Base-by-base conservation (phyloP, 2,888 invertebrate species). In the Boloria euphrosyne region DNA sequence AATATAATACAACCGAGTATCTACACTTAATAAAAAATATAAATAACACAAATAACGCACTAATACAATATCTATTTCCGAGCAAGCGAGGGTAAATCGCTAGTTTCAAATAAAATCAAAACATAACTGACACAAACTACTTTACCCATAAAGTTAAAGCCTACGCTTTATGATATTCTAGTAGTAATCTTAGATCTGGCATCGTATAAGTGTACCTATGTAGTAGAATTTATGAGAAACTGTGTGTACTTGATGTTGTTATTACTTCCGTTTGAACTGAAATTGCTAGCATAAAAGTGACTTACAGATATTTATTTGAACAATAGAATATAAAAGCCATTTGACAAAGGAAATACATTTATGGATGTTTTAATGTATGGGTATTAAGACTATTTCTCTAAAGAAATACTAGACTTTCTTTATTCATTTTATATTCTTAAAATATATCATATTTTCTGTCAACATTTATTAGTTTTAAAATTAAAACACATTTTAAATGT, bases 201-300 rank as follows among this genome's bases (percentile, higher is more conserved):
- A 50, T 38, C 17, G 43, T 44, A 27, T 18, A 31, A 55, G 43
- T 59, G 52, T 46, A 47, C 57, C 16, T 43, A 31, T 62, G n/a
- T 43, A 46, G 46, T 57, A 14, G 16, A 17, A 66, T 57, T 62
- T 59, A 62, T 55, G 55, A 44, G 17, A 44, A 44, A 51, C 43
- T 59, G 27, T 44, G 51, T 54, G 38, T 46, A 59, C 22, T 50
- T 57, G 62, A 62, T 57, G 49, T 54, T 59, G 27, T 54, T 50
- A 51, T 66, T 62, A 51, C 57, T 66, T 66, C 62, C 51, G 57
- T 51, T 44, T 53, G 57, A 47, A 63, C 50, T 63, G 57, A 44
- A 43, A 63, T 50, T 50, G 27, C 18, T 63, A 13, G 17, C 22
- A 57, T 50, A 57, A 57, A 63, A 63, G 50, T 51, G 38, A 54